A percentile compares a stretch with the other conserved stretches of the same genome.
Conservation (phyloP, 2,797 vertebrate species). For the Amniataba percoides region DNA sequence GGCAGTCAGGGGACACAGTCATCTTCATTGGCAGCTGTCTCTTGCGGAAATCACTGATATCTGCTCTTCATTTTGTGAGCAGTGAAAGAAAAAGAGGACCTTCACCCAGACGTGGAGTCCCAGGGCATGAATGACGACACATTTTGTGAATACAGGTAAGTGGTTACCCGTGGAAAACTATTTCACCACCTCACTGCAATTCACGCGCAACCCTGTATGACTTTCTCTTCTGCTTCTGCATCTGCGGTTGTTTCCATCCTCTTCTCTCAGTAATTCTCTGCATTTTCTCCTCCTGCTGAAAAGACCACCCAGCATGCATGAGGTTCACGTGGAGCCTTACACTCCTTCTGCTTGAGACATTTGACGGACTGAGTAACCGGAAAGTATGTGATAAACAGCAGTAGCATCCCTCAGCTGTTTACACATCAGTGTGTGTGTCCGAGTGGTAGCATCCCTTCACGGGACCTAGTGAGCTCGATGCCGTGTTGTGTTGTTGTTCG, state of each 20-base stretch:
- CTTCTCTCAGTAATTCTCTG: constrained; percentile 61
- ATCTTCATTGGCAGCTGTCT: constrained; percentile 44
- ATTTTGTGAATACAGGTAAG: constrained; percentile 98
- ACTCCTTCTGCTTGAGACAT: constrained; percentile 70
- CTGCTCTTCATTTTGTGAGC: constrained; percentile 64
- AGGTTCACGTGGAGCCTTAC: constrained; percentile 71
- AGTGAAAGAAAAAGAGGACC: constrained; percentile 99
- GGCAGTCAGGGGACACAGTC: constrained; percentile 41
- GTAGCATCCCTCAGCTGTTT: constrained; percentile 68
- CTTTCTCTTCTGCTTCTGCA: constrained; percentile 39
- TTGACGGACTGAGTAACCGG: constrained; percentile 78
- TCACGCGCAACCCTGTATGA: constrained; percentile 18
- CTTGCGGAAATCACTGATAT: constrained; percentile 60
- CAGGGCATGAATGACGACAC: constrained; percentile 98
- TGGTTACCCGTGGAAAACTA: constrained; percentile 14
- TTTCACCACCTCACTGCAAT: constrained; percentile 53
- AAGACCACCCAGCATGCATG: constrained; percentile 77
- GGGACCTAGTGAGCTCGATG: constrained; percentile 38
- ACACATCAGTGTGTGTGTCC: constrained; percentile 59
- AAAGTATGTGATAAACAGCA: constrained; percentile 80
- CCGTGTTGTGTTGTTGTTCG: constrained; percentile 54
- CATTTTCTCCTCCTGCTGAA: constrained; percentile 68
- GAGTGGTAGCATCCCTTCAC: constrained; percentile 51
- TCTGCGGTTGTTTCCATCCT: constrained; percentile 20
- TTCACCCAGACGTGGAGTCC: constrained; percentile 95